phyloP scores from a whole-genome alignment of 2,113 vertebrate species.

The Helogale parvula region DNA sequence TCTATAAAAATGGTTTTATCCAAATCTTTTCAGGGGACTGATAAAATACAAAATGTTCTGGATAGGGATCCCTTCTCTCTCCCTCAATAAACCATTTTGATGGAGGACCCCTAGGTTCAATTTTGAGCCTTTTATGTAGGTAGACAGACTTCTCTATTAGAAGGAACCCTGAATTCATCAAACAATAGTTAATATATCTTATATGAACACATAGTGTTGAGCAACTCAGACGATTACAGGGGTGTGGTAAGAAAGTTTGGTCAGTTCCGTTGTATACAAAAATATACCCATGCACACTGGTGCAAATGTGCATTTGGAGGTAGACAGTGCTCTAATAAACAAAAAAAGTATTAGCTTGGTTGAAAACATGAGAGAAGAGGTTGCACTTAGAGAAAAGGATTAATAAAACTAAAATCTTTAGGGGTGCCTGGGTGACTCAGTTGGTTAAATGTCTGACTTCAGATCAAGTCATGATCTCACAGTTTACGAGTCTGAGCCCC shows the following conservation, averaged over 20 bases:
- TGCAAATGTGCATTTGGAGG: not conserved
- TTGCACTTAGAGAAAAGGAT: not conserved
- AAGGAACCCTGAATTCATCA: not conserved
- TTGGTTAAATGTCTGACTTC: too few species aligned
- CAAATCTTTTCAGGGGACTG: not conserved
- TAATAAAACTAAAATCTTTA: not conserved
- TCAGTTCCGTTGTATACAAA: not conserved
- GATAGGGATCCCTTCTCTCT: not conserved
- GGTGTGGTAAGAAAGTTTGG: not conserved
- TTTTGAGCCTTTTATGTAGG: not conserved
- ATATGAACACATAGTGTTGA: not conserved
- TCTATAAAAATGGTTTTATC: not conserved
- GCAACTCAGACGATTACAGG: not conserved
- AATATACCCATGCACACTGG: not conserved
- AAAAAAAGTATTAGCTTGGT: not conserved
- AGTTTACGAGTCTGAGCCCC: too few species aligned
- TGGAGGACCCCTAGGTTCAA: not conserved
- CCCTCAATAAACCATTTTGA: not conserved
- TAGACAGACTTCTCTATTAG: not conserved
- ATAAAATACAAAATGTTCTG: conserved; percentile 7
- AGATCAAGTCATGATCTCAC: too few species aligned
- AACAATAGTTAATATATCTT: not conserved
- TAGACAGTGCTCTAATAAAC: not conserved
- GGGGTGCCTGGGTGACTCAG: too few species aligned
- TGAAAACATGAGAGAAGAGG: not conserved